phyloP scores from a whole-genome alignment of 2,888 invertebrate genomes.

The Nowickia ferox region DNA sequence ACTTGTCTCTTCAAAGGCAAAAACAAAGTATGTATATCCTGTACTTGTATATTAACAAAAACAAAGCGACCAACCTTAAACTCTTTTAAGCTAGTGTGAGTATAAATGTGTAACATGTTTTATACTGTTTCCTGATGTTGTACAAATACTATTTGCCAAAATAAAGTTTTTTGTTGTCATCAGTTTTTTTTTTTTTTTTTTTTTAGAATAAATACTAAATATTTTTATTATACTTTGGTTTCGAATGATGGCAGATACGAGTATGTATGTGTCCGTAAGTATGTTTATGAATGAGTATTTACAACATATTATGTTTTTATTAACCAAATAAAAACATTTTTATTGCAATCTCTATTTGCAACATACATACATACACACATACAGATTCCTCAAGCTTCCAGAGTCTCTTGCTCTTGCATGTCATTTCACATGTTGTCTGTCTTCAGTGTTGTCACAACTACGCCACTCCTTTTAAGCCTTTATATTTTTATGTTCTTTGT shows the following conservation, averaged over 20 bases:
- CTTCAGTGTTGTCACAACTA: conserved; percentile 60
- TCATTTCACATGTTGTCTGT: conserved; percentile 57
- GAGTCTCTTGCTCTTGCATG: conserved; percentile 28
- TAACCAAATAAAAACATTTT: conserved; percentile 72
- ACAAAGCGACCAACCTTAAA: conserved; percentile 64
- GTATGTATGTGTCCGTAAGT: conserved; percentile 5
- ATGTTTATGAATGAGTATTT: conserved; percentile 63
- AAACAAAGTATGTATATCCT: conserved; percentile 43
- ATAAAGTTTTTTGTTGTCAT: conserved; percentile 35
- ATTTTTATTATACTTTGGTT: conserved; percentile 66
- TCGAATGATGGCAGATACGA: background rate
- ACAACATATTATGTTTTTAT: conserved; percentile 72
- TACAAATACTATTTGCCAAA: conserved; percentile 53
- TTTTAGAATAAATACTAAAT: conserved; percentile 59
- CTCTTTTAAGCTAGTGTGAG: conserved; percentile 43
- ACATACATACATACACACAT: background rate
- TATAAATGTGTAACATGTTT: conserved; percentile 34
- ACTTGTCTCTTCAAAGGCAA: conserved; percentile 74
- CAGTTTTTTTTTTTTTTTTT: too few relatives aligned
- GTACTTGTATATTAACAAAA: conserved; percentile 29
- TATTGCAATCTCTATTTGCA: conserved; percentile 62
- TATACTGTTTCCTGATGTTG: conserved; percentile 30
- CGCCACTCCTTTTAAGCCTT: conserved; percentile 47
- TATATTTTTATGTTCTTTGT: conserved; percentile 43
- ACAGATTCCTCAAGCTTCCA: conserved; percentile 18